Evolutionary conservation across 2,888 invertebrate species (phyloP).

Genomic region (Electrophaes corylata): DNA sequence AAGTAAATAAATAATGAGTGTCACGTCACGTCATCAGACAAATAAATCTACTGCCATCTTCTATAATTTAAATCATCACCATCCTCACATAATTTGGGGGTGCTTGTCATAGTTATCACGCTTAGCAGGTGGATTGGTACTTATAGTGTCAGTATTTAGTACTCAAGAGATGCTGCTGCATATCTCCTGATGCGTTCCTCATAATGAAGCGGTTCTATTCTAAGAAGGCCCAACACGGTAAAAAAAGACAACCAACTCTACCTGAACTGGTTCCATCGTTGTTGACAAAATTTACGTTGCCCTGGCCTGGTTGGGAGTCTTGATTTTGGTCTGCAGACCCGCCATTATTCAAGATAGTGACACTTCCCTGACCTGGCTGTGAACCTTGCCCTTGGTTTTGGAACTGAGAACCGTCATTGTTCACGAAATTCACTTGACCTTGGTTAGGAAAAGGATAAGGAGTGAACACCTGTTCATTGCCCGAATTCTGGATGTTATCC

Average conservation of each 20-base stretch:
- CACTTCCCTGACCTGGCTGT: conserved; percentile 8
- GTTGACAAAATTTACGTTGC: conserved; percentile 22
- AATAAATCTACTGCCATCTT: too few relatives aligned
- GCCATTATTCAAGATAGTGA: conserved; percentile 18
- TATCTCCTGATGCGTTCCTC: too few relatives aligned
- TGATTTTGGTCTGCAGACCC: conserved; percentile 11
- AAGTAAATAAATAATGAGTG: too few relatives aligned
- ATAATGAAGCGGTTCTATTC: too few relatives aligned
- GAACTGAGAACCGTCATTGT: neutral
- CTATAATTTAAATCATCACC: too few relatives aligned
- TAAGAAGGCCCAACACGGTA: too few relatives aligned
- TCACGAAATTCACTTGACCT: conserved; percentile 17
- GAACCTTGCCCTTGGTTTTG: conserved; percentile 8
- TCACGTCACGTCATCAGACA: too few relatives aligned
- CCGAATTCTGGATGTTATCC: neutral
- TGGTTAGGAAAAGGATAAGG: conserved; percentile 8
- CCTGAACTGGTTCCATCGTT: conserved; percentile 22
- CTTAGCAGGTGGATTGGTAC: too few relatives aligned
- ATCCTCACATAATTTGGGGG: too few relatives aligned
- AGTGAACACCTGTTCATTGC: conserved; percentile 17
- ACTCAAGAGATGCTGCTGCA: too few relatives aligned
- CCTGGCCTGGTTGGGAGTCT: conserved; percentile 7
- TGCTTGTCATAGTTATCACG: too few relatives aligned
- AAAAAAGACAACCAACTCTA: neutral
- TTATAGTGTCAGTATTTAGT: too few relatives aligned